Conservation (phyloP, 2,888 invertebrate genomes). For the Scaptomyza parva region DNA sequence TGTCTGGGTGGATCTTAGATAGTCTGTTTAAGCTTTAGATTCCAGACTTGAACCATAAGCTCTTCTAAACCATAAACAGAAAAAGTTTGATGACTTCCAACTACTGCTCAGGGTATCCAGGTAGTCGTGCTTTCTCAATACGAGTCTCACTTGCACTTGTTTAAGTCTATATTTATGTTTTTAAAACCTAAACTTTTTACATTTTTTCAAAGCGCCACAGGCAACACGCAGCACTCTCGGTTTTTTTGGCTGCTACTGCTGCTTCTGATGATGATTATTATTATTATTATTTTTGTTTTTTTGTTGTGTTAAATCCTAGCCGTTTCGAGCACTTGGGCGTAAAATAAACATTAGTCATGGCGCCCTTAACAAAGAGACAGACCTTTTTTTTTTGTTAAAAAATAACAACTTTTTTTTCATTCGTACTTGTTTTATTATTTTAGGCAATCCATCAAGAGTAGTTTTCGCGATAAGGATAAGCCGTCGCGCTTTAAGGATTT, state of each 20-base stretch:
- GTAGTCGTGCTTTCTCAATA: background rate
- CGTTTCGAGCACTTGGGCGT: background rate
- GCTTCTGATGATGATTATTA: conserved; percentile 5
- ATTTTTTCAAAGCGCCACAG: background rate
- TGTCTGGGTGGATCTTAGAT: no score
- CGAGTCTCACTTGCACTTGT: background rate
- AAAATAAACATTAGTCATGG: conserved; percentile 20
- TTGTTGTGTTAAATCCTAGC: background rate
- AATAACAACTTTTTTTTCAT: conserved; percentile 7
- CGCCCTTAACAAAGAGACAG: conserved; percentile 1
- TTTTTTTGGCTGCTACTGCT: background rate
- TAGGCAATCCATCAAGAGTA: conserved; percentile 86
- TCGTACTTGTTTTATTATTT: conserved; percentile 13
- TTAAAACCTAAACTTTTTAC: conserved; percentile 2
- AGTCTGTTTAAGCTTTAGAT: no score
- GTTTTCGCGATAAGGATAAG: conserved; percentile 88
- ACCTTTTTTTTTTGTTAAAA: conserved; percentile 12
- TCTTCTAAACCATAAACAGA: no score
- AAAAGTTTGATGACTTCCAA: no score
- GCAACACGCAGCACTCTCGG: background rate
- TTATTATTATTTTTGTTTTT: conserved; percentile 13
- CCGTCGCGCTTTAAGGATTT: conserved; percentile 87
- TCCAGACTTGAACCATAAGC: no score
- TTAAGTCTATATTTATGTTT: background rate
- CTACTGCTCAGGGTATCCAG: background rate